Percentiles rank a stretch among this genome's conserved stretches.
Conservation (phyloP, 2,113 vertebrate genomes). For the Eudyptes chrysolophus region DNA sequence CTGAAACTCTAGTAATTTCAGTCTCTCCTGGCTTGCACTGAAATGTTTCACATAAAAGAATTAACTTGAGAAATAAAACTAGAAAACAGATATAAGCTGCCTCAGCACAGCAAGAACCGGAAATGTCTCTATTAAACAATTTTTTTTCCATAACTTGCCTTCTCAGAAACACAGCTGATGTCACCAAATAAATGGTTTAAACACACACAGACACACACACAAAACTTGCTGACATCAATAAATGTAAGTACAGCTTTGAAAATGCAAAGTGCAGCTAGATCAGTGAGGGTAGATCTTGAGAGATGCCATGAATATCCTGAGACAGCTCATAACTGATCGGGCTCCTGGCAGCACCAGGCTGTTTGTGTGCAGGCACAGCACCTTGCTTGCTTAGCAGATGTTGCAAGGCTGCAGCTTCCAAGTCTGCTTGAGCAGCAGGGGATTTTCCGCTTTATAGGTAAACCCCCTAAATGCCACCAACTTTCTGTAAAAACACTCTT, state of each 20-base stretch:
- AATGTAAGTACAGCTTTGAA: not conserved
- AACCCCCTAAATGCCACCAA: not conserved
- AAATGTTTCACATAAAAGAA: not conserved
- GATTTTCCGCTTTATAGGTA: not conserved
- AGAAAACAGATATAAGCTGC: constrained; percentile 21
- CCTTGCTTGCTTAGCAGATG: not conserved
- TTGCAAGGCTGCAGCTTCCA: not conserved
- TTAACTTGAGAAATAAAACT: not conserved
- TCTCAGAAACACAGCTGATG: constrained; percentile 70
- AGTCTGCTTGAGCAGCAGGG: not conserved
- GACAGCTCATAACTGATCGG: not conserved
- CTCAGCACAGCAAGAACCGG: constrained; percentile 2
- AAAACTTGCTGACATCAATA: not conserved
- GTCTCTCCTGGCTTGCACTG: not conserved
- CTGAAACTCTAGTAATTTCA: not conserved
- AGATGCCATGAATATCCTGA: not conserved
- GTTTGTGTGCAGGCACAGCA: not conserved
- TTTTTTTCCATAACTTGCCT: constrained; percentile 38
- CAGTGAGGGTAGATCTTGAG: not conserved
- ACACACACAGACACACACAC: not conserved
- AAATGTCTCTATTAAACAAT: constrained; percentile 32
- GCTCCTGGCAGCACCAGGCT: not conserved
- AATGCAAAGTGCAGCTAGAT: not conserved
- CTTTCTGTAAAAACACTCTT: not conserved
- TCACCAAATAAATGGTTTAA: constrained; percentile 10